These are phyloP conservation scores for Nyctereutes procyonoides DNA, from an alignment of 2,113 vertebrate genomes.

Conservation along the genomic window DNA sequence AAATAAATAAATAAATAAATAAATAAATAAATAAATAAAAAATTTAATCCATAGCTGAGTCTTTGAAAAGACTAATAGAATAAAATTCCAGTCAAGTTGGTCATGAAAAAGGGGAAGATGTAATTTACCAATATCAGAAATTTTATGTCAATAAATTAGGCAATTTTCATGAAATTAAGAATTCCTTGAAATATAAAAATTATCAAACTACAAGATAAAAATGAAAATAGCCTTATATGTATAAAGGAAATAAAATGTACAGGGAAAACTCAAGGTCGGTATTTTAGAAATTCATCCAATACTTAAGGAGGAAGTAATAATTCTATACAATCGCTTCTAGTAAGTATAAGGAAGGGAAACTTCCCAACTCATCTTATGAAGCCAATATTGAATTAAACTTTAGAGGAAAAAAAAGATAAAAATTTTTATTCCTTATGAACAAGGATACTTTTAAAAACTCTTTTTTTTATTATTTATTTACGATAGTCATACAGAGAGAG, in stretches of 20 bases:
- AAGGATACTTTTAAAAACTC: not conserved
- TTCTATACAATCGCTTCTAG: not conserved
- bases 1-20: not conserved
- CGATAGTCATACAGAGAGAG: too few species aligned
- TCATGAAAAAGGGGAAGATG: not conserved
- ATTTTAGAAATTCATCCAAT: not conserved
- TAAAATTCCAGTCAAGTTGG: not conserved
- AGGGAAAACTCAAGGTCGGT: not conserved
- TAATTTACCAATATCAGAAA: not conserved
- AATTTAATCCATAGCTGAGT: not conserved
- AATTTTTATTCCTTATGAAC: not conserved
- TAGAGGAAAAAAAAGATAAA: not conserved
- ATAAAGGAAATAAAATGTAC: not conserved
- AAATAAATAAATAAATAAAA: too few species aligned
- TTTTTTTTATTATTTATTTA: too few species aligned
- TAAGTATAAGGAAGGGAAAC: not conserved
- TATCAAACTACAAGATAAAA: not conserved
- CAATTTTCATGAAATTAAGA: not conserved
- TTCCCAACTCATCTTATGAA: not conserved
- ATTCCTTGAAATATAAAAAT: not conserved
- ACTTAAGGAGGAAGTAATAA: not conserved
- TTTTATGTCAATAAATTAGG: not conserved
- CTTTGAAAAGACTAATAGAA: not conserved
- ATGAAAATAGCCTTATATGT: not conserved
- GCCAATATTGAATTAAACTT: not conserved